Conservation (phyloP, 2,888 invertebrate genomes). For the Mystacides longicornis region DNA sequence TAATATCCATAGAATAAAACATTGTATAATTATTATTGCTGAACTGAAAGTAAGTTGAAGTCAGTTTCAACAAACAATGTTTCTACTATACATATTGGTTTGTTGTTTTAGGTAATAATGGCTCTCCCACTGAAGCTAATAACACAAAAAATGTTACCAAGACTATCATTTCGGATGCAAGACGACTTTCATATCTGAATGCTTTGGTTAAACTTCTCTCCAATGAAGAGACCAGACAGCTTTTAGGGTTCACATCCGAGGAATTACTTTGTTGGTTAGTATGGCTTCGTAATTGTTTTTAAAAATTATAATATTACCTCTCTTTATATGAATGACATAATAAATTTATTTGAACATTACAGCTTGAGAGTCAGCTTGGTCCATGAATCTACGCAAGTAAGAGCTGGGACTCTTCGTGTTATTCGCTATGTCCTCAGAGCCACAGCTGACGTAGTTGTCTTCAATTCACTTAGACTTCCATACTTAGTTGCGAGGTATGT, state of each 20-base stretch:
- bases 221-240: conserved; percentile 52
- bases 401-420: conserved; percentile 82
- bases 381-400: conserved; percentile 81
- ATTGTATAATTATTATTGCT: too few relatives aligned
- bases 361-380: conserved; percentile 81
- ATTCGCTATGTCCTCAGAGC: conserved; percentile 76
- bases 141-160: conserved; percentile 41
- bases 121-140: conserved; percentile 45
- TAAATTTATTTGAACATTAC: conserved; percentile 28
- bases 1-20: too few relatives aligned
- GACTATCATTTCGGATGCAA: conserved; percentile 58
- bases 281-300: not conserved
- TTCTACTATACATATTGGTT: not conserved
- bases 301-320: not conserved
- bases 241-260: conserved; percentile 66
- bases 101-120: conserved; percentile 32
- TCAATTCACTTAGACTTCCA: conserved; percentile 77
- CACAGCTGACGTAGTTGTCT: conserved; percentile 67
- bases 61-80: too few relatives aligned
- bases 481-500: conserved; percentile 69
- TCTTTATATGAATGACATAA: not conserved
- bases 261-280: conserved; percentile 77
- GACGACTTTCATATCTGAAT: conserved; percentile 80
- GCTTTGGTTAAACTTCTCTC: conserved; percentile 74
- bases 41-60: too few relatives aligned